These are phyloP conservation scores for Hemicrepidius hirtus DNA, from an alignment of 2,888 invertebrate species.

Conservation along the genomic window DNA sequence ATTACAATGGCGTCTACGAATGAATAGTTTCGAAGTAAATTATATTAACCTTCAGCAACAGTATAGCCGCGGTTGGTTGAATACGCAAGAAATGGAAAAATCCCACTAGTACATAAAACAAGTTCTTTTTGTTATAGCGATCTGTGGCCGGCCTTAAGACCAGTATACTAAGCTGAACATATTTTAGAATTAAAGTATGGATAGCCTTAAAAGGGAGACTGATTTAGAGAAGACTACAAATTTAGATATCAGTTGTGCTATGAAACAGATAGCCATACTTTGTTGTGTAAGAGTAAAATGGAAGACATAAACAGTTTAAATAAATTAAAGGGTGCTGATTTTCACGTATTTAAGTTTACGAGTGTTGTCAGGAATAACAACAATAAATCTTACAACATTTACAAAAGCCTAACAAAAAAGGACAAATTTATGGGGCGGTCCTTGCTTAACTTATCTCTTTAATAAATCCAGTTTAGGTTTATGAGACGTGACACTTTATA, in stretches of 20 bases:
- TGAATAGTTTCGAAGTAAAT: conserved; percentile 20
- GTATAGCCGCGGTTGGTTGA: neutral
- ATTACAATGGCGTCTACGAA: conserved; percentile 20
- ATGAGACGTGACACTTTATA: conserved; percentile 51
- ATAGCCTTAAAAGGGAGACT: neutral
- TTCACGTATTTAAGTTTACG: conserved; percentile 41
- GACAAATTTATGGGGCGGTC: conserved; percentile 54
- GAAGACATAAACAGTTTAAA: conserved; percentile 18
- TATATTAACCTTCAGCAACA: neutral
- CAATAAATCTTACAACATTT: conserved; percentile 43
- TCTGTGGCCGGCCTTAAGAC: neutral
- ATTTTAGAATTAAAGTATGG: neutral
- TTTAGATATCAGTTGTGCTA: conserved; percentile 21
- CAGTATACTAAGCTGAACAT: neutral
- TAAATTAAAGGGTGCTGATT: conserved; percentile 50
- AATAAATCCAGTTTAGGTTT: conserved; percentile 50
- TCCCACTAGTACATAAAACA: neutral
- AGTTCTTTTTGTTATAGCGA: conserved; percentile 1
- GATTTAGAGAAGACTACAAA: neutral
- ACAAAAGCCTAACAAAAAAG: conserved; percentile 42
- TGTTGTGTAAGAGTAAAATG: neutral
- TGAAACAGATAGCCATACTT: neutral
- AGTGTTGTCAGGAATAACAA: conserved; percentile 42
- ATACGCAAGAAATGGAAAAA: neutral
- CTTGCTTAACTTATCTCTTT: conserved; percentile 44